phyloP scores from a whole-genome alignment of 2,113 vertebrate species.

The Triplophysa siluroides region DNA sequence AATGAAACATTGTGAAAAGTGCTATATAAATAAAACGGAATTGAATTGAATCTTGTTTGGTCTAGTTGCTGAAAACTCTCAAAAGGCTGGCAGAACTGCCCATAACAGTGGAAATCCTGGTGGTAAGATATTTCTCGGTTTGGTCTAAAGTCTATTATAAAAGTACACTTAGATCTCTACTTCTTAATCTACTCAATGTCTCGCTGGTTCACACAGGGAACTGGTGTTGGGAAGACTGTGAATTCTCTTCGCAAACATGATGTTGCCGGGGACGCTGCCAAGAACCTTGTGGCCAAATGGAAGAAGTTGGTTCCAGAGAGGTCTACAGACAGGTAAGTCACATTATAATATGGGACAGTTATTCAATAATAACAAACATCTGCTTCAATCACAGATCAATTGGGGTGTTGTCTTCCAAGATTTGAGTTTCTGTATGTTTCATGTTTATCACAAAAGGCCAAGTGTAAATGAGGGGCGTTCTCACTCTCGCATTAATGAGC shows the following conservation, averaged over 20 bases:
- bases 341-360: background rate
- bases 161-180: background rate
- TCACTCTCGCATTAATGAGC: slow-evolving; percentile 52
- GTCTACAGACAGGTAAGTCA: slow-evolving; percentile 80
- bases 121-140: slow-evolving; percentile 78
- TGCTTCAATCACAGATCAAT: too few relatives aligned
- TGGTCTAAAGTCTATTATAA: background rate
- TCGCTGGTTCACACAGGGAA: slow-evolving; percentile 76
- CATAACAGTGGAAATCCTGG: slow-evolving; percentile 94
- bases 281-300: slow-evolving; percentile 91
- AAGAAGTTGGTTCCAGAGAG: slow-evolving; percentile 90
- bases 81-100: slow-evolving; percentile 89
- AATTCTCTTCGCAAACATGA: slow-evolving; percentile 95
- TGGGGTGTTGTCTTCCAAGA: background rate
- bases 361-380: background rate
- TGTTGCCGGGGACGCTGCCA: slow-evolving; percentile 83
- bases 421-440: background rate
- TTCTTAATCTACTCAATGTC: background rate
- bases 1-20: too few relatives aligned
- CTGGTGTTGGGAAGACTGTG: slow-evolving; percentile 92
- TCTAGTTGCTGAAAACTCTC: slow-evolving; percentile 90
- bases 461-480: slow-evolving; percentile 63
- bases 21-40: too few relatives aligned
- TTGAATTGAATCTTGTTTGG: slow-evolving; percentile 45
- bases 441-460: slow-evolving; percentile 55